These are phyloP conservation scores for Ashinkailepas kermadecensis DNA, from an alignment of 2,888 invertebrate species.

Conservation along the genomic window DNA sequence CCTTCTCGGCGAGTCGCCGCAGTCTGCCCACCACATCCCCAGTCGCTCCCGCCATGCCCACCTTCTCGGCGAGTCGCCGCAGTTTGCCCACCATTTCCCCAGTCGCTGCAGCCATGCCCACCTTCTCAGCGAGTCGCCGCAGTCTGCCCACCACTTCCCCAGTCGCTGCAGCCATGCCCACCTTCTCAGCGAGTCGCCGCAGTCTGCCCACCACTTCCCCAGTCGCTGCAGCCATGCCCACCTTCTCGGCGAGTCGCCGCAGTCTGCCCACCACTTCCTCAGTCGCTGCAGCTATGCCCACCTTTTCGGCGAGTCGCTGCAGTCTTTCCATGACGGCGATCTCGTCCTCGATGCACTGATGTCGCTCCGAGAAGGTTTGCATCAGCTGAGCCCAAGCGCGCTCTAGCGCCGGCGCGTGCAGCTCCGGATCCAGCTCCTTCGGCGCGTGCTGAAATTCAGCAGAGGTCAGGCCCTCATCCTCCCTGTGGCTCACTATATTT, in stretches of 20 bases:
- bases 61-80: slow-evolving; percentile 89
- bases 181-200: slow-evolving; percentile 89
- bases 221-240: background rate
- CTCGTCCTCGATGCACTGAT: slow-evolving; percentile 82
- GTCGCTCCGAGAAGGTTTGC: slow-evolving; percentile 82
- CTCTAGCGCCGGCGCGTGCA: slow-evolving; percentile 79
- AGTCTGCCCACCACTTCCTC: slow-evolving; percentile 64
- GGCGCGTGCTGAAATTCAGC: no score
- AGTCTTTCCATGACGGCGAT: slow-evolving; percentile 74
- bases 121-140: slow-evolving; percentile 89
- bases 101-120: background rate
- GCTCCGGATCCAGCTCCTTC: slow-evolving; percentile 68
- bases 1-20: slow-evolving; percentile 89
- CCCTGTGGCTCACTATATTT: no score
- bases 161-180: background rate
- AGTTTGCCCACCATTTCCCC: slow-evolving; percentile 69
- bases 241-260: slow-evolving; percentile 89
- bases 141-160: slow-evolving; percentile 64
- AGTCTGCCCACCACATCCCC: slow-evolving; percentile 78
- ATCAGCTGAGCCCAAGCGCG: slow-evolving; percentile 81
- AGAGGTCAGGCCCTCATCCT: no score
- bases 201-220: slow-evolving; percentile 64
- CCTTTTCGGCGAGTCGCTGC: slow-evolving; percentile 89
- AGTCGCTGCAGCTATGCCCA: background rate
- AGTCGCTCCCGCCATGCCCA: no score